These are phyloP conservation scores for Mus spretus DNA, from an alignment of 2,797 vertebrate genomes.

Conservation along the genomic window DNA sequence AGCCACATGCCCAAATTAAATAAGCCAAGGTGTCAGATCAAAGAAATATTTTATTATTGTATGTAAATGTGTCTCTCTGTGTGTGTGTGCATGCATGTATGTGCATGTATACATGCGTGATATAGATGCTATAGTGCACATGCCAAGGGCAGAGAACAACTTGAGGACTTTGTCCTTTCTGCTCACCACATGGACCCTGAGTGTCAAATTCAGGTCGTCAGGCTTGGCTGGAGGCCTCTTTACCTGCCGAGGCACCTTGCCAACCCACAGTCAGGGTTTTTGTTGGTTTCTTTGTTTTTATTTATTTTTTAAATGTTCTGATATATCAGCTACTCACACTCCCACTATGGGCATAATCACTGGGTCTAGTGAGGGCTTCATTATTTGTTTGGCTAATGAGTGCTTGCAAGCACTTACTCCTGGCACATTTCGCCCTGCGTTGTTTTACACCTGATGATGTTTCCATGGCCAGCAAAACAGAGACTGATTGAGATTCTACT, in stretches of 20 bases:
- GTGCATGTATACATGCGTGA: not conserved
- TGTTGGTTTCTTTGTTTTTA: not conserved
- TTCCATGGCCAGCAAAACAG: not conserved
- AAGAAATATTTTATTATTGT: not conserved
- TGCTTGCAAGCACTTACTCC: not conserved
- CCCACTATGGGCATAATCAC: not conserved
- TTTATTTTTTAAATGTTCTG: not conserved
- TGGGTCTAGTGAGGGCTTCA: not conserved
- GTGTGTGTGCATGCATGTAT: not conserved
- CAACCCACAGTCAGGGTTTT: not conserved
- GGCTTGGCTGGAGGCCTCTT: not conserved
- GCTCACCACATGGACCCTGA: not conserved
- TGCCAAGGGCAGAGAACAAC: not conserved
- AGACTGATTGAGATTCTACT: not conserved
- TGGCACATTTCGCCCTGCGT: not conserved
- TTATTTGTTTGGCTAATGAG: not conserved
- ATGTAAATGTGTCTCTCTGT: not conserved
- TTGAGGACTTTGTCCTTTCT: not conserved
- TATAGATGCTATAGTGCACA: not conserved
- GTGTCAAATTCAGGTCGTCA: not conserved
- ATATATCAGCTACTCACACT: not conserved
- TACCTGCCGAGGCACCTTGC: not conserved
- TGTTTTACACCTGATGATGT: not conserved
- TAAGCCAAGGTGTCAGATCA: not conserved
- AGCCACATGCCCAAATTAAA: not conserved